Percentiles rank a stretch among this genome's conserved stretches.
Conservation (phyloP, 2,888 invertebrate species). For the Drosophila pegasa region DNA sequence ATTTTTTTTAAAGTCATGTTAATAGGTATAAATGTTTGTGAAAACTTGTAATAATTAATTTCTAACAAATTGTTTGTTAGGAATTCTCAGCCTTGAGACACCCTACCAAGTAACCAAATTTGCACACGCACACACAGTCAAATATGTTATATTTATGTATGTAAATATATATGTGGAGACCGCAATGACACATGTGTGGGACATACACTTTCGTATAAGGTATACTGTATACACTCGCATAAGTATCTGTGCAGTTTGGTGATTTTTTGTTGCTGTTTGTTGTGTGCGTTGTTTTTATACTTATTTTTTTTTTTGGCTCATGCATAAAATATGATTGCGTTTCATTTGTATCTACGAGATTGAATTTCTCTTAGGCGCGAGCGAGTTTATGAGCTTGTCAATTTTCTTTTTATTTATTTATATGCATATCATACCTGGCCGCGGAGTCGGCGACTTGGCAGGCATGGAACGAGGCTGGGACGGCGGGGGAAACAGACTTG, state of each 20-base stretch:
- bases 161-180: conserved; percentile 2
- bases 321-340: conserved; percentile 80
- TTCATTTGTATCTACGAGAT: conserved; percentile 78
- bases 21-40: too few relatives aligned
- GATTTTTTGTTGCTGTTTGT: conserved; percentile 16
- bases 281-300: conserved; percentile 5
- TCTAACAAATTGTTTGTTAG: background rate
- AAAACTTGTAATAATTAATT: too few relatives aligned
- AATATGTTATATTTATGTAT: background rate
- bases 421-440: conserved; percentile 67
- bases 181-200: conserved; percentile 46
- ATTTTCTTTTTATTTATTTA: conserved; percentile 75
- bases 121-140: conserved; percentile 19
- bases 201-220: conserved; percentile 43
- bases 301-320: conserved; percentile 57
- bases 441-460: conserved; percentile 1
- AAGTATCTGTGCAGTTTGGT: conserved; percentile 41
- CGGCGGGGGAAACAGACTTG: conserved; percentile 40
- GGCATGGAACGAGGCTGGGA: background rate
- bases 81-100: conserved; percentile 13
- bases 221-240: conserved; percentile 24
- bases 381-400: conserved; percentile 78
- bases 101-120: conserved; percentile 37
- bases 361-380: conserved; percentile 77
- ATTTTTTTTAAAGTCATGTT: too few relatives aligned